Conservation (phyloP, 2,113 vertebrate genomes). For the Stegostoma tigrinum region DNA sequence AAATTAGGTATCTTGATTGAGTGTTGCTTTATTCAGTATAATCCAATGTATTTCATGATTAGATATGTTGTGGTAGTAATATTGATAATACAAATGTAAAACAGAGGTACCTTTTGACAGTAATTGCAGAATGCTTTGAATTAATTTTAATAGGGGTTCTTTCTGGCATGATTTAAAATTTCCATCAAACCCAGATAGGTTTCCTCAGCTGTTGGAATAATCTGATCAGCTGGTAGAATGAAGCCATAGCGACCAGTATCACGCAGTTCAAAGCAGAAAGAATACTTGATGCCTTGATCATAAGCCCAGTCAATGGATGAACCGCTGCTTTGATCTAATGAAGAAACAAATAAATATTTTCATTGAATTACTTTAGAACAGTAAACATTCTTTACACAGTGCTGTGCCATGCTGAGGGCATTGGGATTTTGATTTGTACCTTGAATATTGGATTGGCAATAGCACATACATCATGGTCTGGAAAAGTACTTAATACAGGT, state of each 20-base stretch:
- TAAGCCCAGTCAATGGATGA: constrained; percentile 83
- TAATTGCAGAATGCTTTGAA: not conserved
- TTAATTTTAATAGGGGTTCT: constrained; percentile 61
- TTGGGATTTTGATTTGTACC: not conserved
- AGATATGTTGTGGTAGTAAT: not conserved
- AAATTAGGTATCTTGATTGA: not conserved
- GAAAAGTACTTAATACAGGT: not conserved
- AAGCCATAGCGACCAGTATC: constrained; percentile 81
- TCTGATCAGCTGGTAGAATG: constrained; percentile 78
- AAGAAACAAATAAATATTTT: not conserved
- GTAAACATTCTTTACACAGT: not conserved
- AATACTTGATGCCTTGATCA: constrained; percentile 79
- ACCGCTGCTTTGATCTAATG: constrained; percentile 77
- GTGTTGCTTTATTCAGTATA: too few species aligned
- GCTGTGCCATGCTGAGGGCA: not conserved
- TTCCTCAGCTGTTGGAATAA: constrained; percentile 77
- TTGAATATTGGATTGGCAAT: not conserved
- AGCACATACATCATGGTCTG: not conserved
- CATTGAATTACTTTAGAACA: too few species aligned
- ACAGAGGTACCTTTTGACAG: not conserved
- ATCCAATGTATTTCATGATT: not conserved
- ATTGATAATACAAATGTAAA: not conserved
- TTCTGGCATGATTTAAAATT: constrained; percentile 68
- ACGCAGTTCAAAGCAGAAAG: constrained; percentile 85
- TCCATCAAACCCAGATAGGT: constrained; percentile 76